phyloP scores from a whole-genome alignment of 2,113 vertebrate genomes.

The Conger conger region DNA sequence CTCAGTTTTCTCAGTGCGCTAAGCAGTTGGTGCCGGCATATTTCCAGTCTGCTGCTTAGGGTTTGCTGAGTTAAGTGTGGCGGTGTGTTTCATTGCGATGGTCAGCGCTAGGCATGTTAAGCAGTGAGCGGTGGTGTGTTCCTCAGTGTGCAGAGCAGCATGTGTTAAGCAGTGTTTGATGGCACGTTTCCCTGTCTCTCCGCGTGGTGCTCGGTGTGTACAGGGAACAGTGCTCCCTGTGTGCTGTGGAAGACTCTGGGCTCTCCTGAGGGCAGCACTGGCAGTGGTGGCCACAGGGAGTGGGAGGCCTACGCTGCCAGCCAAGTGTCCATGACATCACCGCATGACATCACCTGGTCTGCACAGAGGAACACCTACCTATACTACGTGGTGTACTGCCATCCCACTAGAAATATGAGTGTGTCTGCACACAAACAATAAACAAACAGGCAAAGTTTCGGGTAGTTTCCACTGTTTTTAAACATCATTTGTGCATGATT shows the following conservation, averaged over 20 bases:
- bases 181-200: not conserved
- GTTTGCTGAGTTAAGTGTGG: not conserved
- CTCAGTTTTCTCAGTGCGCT: not conserved
- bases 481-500: slow-evolving; percentile 12
- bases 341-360: slow-evolving; percentile 39
- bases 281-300: slow-evolving; percentile 7
- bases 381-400: slow-evolving; percentile 12
- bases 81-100: not conserved
- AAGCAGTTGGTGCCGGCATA: not conserved
- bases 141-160: too few relatives aligned
- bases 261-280: not conserved
- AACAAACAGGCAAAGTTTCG: not conserved
- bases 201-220: not conserved
- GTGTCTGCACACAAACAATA: slow-evolving; percentile 4
- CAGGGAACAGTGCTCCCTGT: not conserved
- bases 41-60: not conserved
- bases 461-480: slow-evolving; percentile 24
- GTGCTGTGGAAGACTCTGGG: not conserved
- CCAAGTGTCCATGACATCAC: slow-evolving; percentile 33
- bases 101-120: not conserved
- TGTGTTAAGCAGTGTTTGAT: not conserved
- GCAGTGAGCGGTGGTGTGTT: not conserved
- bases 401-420: slow-evolving; percentile 18
- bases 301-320: slow-evolving; percentile 10
- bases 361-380: slow-evolving; percentile 20